A percentile compares a stretch with the other conserved stretches of the same genome.
phyloP scores from a whole-genome alignment of 2,888 invertebrate genomes.

The Coleophora deauratella region DNA sequence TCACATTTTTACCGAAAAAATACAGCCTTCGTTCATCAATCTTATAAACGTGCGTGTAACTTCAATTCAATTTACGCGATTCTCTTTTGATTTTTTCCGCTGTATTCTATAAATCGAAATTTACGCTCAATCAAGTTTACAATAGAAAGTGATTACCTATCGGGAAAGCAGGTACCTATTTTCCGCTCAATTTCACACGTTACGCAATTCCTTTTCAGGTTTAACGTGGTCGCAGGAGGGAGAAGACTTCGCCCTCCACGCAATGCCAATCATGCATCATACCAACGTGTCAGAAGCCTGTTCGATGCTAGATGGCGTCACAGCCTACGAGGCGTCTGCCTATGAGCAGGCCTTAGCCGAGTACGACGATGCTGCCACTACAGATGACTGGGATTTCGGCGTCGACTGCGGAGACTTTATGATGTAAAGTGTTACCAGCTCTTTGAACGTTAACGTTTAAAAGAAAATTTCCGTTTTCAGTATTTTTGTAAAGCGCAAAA shows the following conservation, averaged over 20 bases:
- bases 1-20: too few species aligned
- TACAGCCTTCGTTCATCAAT: too few species aligned
- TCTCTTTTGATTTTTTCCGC: background rate
- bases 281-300: slow-evolving; percentile 76
- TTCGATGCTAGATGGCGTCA: slow-evolving; percentile 71
- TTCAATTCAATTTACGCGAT: too few species aligned
- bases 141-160: too few species aligned
- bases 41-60: too few species aligned
- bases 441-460: background rate
- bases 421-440: slow-evolving; percentile 58
- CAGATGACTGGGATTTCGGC: slow-evolving; percentile 80
- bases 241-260: slow-evolving; percentile 78
- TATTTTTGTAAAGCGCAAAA: background rate
- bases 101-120: background rate
- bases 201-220: slow-evolving; percentile 44
- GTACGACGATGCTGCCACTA: slow-evolving; percentile 65
- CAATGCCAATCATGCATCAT: slow-evolving; percentile 78
- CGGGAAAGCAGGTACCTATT: too few species aligned
- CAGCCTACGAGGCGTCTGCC: slow-evolving; percentile 74
- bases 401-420: slow-evolving; percentile 83
- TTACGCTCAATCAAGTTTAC: too few species aligned
- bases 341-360: slow-evolving; percentile 77
- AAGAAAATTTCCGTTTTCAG: too few species aligned
- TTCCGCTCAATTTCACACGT: too few species aligned
- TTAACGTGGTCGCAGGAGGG: slow-evolving; percentile 79